Base-by-base conservation (phyloP, 2,888 invertebrate species). In the Zhuqinia jingwanae region DNA sequence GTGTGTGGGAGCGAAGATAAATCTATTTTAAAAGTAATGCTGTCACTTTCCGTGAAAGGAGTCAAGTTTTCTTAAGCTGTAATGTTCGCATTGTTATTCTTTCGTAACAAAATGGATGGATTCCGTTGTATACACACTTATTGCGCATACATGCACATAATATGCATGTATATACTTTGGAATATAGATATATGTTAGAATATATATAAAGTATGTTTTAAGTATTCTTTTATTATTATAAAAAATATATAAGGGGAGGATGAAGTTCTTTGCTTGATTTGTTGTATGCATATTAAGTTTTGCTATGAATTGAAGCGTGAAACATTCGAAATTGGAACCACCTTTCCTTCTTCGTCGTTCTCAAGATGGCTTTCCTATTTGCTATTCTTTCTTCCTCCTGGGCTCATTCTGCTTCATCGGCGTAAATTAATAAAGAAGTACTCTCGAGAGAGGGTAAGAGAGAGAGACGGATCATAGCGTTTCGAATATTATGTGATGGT, bases 81-180 rank as follows among this genome's bases (percentile, higher is more conserved):
- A 68, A 68, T 68, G 68, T 68, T 42, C 68, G 20, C 68, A 68
- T 68, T 68, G 68, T 68, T 68, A 68, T 68, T 45, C 68, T 45
- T 68, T 42, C 45, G 45, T 45, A 68, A 45, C 68, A 68, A 68
- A 68, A n/a, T n/a, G n/a, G n/a, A n/a, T 20, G 22, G 22, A 45
- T 20, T 11, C 42, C 63, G 27, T 27, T 0, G 30, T 36, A 20
- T 27, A 5, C 63, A 60, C 60, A 58, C 2, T 11, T 15, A 8
- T 36, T 17, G n/a, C n/a, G n/a, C n/a, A n/a, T n/a, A n/a, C n/a
- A n/a, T n/a, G n/a, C n/a, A n/a, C n/a, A n/a, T n/a, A n/a, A n/a
- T n/a, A n/a, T n/a, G n/a, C n/a, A n/a, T n/a, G n/a, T n/a, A n/a
- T n/a, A n/a, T n/a, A n/a, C n/a, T n/a, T n/a, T n/a, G n/a, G n/a